phyloP scores from a whole-genome alignment of 2,888 invertebrate genomes.

The Laspeyria flexula region DNA sequence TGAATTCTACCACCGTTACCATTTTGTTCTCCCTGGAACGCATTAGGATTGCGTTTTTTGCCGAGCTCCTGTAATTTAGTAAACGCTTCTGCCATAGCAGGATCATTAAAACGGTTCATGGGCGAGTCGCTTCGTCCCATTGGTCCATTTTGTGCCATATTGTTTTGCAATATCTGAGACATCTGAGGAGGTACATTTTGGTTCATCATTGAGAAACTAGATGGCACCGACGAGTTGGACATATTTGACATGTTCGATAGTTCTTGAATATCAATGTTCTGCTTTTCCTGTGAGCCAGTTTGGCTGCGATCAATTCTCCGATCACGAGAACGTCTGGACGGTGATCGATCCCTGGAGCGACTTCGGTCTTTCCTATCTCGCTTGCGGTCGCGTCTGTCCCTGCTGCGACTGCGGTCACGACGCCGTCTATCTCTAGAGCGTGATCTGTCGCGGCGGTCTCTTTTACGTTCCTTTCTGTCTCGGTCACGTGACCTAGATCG shows the following conservation, averaged over 20 bases:
- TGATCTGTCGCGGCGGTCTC: slow-evolving; percentile 81
- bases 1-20: slow-evolving; percentile 38
- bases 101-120: slow-evolving; percentile 61
- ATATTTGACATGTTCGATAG: slow-evolving; percentile 6
- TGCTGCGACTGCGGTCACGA: slow-evolving; percentile 86
- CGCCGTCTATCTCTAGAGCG: slow-evolving; percentile 87
- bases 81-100: slow-evolving; percentile 65
- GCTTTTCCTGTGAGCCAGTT: slow-evolving; percentile 63
- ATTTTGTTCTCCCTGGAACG: slow-evolving; percentile 78
- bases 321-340: slow-evolving; percentile 81
- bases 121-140: slow-evolving; percentile 37
- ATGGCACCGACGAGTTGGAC: slow-evolving; percentile 23
- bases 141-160: slow-evolving; percentile 49
- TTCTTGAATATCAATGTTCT: slow-evolving; percentile 42
- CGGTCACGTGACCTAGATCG: slow-evolving; percentile 71
- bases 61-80: slow-evolving; percentile 79
- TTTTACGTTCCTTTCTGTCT: slow-evolving; percentile 75
- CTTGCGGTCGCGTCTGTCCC: slow-evolving; percentile 81
- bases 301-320: slow-evolving; percentile 78
- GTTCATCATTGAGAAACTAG: slow-evolving; percentile 36
- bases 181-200: slow-evolving; percentile 33
- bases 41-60: slow-evolving; percentile 87
- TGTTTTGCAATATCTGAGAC: slow-evolving; percentile 43
- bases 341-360: slow-evolving; percentile 84
- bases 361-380: slow-evolving; percentile 84